Evolutionary conservation across 2,113 vertebrate genomes (phyloP), one percentile per base, ranked within the genome.

Genomic region (Serilophus lunatus): DNA sequence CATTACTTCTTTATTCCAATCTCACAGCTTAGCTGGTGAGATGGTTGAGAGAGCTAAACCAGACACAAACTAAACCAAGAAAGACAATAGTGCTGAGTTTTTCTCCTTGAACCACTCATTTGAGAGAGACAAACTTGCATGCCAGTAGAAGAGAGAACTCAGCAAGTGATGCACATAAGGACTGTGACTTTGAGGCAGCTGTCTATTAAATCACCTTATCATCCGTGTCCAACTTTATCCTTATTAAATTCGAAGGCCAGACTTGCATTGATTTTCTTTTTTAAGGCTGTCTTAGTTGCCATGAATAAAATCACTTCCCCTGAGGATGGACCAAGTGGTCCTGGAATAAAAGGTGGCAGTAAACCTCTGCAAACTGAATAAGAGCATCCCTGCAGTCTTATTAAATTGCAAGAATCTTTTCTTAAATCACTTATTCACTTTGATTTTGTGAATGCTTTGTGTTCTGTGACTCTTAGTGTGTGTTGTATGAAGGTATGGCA

Each of bases 381-480:
- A 44, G 65, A 91, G 18, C 54, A 86, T 87, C 61, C 57, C 69
- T 91, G 61, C 61, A 79, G 69, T 75, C 86, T 94, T 63, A 57
- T 91, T 82, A 68, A 81, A 69, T 69, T 82, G 25, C 61, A 88
- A 82, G 66, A 93, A 72, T 93, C 49, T 87, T 89, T 24, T 82
- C 59, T 82, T 68, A 82, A 88, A 70, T 86, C 40, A 45, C 42
- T 57, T 83, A 49, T 3, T 92, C 75, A 36, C 69, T 92, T 94
- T 82, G 81, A 82, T 89, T 91, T 91, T 68, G n/a, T 64, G 65
- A 86, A 71, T 92, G 42, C 91, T 94, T 82, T 92, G 72, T 94
- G 56, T 89, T 92, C 45, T 75, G 45, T 86, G 74, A 60, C 49
- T 96, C 22, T 75, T 56, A 40, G 65, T 56, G 40, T 66, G 31